A percentile compares a stretch with the other conserved stretches of the same genome.
Evolutionary conservation across 2,888 invertebrate species (phyloP).

Genomic region (Cantharis nigra): DNA sequence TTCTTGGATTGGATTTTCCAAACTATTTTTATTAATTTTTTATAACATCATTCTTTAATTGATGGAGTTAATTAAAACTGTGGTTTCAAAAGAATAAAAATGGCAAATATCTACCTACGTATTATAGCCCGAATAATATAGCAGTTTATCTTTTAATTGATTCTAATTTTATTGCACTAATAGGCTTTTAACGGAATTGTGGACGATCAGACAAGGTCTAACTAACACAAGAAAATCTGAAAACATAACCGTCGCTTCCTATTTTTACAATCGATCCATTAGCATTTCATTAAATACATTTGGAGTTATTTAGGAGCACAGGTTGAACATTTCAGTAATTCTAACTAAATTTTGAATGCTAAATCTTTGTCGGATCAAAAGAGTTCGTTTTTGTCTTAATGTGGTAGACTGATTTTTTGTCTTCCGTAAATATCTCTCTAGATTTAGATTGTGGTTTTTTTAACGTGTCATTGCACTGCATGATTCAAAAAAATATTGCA

Average conservation of each 20-base stretch:
- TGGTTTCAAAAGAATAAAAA: no score
- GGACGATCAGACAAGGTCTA: background rate
- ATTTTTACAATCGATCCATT: background rate
- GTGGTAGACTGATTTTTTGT: background rate
- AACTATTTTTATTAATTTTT: no score
- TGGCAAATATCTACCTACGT: no score
- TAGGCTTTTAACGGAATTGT: background rate
- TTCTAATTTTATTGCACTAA: background rate
- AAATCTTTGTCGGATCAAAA: background rate
- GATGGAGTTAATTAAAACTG: no score
- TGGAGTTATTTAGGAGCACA: background rate
- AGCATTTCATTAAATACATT: background rate
- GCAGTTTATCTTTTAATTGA: no score
- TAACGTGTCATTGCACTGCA: background rate
- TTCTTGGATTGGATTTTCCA: no score
- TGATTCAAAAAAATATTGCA: background rate
- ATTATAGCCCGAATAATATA: no score
- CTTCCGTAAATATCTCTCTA: background rate
- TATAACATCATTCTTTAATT: no score
- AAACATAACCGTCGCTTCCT: background rate
- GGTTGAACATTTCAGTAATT: background rate
- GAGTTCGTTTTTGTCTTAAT: background rate
- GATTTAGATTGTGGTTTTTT: background rate
- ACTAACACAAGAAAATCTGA: background rate
- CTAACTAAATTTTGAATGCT: background rate